A percentile compares a stretch with the other conserved stretches of the same genome.
These are phyloP conservation scores for Sapajus apella DNA, from an alignment of 2,113 vertebrate species.

Conservation along the genomic window DNA sequence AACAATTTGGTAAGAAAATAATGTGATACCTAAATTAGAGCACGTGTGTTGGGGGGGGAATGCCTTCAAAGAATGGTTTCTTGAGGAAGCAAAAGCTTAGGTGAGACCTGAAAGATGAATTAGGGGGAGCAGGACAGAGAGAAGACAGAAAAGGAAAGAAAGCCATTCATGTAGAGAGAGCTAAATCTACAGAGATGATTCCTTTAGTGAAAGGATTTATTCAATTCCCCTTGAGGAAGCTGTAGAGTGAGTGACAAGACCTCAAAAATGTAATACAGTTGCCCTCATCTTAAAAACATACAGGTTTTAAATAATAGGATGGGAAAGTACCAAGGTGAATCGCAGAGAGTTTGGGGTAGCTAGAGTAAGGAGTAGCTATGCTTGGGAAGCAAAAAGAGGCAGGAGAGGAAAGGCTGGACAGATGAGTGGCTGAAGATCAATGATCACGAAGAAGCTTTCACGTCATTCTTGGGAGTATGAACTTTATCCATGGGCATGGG, in stretches of 20 bases:
- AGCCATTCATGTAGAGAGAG: not conserved
- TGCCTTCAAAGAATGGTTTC: not conserved
- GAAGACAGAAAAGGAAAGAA: not conserved
- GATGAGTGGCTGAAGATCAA: not conserved
- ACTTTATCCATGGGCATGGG: not conserved
- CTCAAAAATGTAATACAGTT: not conserved
- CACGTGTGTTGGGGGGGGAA: rapidly evolving
- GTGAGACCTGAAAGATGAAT: not conserved
- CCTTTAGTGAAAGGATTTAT: not conserved
- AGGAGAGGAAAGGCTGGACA: not conserved
- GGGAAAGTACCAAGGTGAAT: not conserved
- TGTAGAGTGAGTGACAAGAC: not conserved
- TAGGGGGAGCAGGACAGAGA: not conserved
- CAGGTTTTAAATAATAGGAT: not conserved
- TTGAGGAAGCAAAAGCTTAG: not conserved
- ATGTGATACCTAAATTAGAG: not conserved
- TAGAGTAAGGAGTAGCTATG: not conserved
- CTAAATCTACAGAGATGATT: not conserved
- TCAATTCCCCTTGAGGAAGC: not conserved
- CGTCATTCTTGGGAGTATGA: not conserved
- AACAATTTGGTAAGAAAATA: not conserved
- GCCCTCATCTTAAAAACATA: not conserved
- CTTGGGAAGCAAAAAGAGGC: not conserved
- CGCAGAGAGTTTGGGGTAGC: not conserved
- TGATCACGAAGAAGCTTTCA: not conserved